Base-by-base conservation (phyloP, 2,113 vertebrate species). In the Nyctereutes procyonoides region DNA sequence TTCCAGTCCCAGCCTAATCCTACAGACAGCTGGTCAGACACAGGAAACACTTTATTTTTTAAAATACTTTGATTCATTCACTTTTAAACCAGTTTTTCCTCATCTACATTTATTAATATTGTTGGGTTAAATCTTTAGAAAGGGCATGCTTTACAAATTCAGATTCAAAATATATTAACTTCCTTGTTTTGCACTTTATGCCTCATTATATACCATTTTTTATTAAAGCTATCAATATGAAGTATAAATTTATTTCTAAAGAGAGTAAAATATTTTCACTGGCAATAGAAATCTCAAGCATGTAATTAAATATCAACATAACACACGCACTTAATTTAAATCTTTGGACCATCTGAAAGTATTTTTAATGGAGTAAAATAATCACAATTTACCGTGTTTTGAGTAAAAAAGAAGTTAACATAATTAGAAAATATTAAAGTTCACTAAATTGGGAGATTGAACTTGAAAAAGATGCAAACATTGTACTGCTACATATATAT, bases 61-160 rank as follows among this genome's bases (percentile, higher is more conserved):
- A 24, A 71, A 69, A 10, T 88, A 58, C 4, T 81, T 94, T 90
- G 8, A 38, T 69, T 93, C 58, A 26, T 17, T 91, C 19, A 48
- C 19, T 94, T 95, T 95, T 92, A 95, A 86, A 51, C 67, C 28
- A 82, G 12, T 22, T 95, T 96, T 93, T 81, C 22, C 88, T 81
- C 24, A 80, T n/a, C 32, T 73, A 56, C 51, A 26, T 81, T 16
- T 63, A 86, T 79, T 71, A 60, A 67, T 73, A 69, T 87, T 63
- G 2, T 35, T 67, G 22, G 53, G 11, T 71, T 90, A 77, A 90
- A 71, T 93, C 86, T 77, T 56, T 96, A 43, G 77, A 94, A 87
- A 55, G 16, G 55, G 16, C 2, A 58, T 88, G 85, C 56, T 88
- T 93, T 76, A 79, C n/a, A 92, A 90, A 87, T 83, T 67, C 74